Percentiles rank a stretch among this genome's conserved stretches.
Conservation (phyloP, 2,113 vertebrate species). For the Zosterops lateralis region DNA sequence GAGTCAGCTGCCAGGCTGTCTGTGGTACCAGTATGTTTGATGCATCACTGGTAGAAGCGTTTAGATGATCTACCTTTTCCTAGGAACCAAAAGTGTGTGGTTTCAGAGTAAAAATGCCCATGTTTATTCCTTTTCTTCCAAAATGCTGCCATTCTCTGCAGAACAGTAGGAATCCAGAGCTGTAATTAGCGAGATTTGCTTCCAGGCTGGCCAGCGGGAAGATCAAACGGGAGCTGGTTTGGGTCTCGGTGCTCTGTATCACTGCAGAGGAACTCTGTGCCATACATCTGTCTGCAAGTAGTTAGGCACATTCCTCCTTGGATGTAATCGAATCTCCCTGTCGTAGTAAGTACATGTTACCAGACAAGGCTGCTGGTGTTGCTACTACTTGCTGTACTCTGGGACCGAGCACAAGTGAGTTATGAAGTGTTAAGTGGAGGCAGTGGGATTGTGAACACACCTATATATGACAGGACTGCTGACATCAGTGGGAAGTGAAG, state of each 20-base stretch:
- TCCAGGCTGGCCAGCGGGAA: not conserved
- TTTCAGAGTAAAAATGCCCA: not conserved
- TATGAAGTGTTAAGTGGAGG: constrained; percentile 54
- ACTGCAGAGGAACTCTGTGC: not conserved
- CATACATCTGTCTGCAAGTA: constrained; percentile 64
- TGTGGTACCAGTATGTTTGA: not conserved
- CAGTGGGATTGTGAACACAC: constrained; percentile 55
- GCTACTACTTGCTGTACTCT: constrained; percentile 9
- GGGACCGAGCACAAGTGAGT: constrained; percentile 32
- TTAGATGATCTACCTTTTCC: not conserved
- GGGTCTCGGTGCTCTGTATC: not conserved
- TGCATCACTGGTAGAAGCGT: not conserved
- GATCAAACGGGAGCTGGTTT: not conserved
- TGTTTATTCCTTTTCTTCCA: not conserved
- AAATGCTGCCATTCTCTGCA: not conserved
- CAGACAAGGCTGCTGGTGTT: constrained; percentile 47
- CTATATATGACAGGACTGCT: constrained; percentile 41
- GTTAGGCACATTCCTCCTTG: constrained; percentile 56
- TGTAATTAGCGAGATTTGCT: not conserved
- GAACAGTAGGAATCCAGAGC: not conserved
- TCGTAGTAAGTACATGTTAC: constrained; percentile 44
- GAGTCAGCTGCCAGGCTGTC: not conserved
- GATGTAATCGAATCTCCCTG: constrained; percentile 57
- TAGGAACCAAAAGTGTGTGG: not conserved
- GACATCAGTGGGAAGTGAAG: constrained; percentile 62